phyloP scores from a whole-genome alignment of 2,888 invertebrate genomes.

The Drepanosiphum platanoidis region DNA sequence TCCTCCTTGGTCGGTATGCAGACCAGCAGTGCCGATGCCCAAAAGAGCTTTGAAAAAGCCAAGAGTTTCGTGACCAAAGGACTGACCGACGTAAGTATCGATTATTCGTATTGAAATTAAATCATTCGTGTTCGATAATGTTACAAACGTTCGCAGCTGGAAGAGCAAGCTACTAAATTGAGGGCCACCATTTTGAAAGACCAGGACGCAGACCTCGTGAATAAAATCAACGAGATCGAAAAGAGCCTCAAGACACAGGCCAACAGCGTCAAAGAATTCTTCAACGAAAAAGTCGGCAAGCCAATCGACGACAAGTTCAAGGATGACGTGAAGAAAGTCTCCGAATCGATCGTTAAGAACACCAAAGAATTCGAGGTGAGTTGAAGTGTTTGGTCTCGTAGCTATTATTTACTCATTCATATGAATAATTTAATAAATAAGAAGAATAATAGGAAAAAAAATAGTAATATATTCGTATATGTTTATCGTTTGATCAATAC shows the following conservation, averaged over 20 bases:
- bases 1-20: neutral
- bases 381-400: neutral
- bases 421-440: no score
- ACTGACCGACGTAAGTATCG: neutral
- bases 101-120: neutral
- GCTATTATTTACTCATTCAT: no score
- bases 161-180: constrained; percentile 9
- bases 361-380: constrained; percentile 47
- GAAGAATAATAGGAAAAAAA: no score
- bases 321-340: constrained; percentile 39
- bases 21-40: neutral
- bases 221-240: constrained; percentile 39
- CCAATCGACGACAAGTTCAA: constrained; percentile 41
- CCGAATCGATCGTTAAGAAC: neutral
- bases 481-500: no score
- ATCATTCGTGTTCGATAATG: neutral
- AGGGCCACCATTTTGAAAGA: neutral
- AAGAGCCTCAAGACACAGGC: constrained; percentile 37
- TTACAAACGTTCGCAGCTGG: neutral
- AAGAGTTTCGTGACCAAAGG: neutral
- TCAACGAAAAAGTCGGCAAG: constrained; percentile 40
- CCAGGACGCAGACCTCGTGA: neutral
- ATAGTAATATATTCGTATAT: no score
- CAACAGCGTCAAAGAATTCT: neutral
- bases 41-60: constrained; percentile 18